Percentiles rank a stretch among this genome's conserved stretches.
phyloP scores from a whole-genome alignment of 2,797 vertebrate genomes.

The Lutra lutra region DNA sequence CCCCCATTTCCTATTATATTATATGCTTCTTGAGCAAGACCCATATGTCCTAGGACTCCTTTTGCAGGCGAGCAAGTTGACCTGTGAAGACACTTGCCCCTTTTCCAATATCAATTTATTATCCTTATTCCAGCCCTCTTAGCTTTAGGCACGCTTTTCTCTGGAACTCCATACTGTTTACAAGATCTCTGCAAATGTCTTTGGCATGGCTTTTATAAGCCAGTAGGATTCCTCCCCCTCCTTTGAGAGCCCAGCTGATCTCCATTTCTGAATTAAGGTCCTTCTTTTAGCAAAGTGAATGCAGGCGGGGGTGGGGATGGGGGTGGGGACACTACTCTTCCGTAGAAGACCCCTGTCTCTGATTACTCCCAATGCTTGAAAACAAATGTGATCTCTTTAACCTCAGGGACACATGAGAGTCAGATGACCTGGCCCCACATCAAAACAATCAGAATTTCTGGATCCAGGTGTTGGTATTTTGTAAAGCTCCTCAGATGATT shows the following conservation, averaged over 20 bases:
- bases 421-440: neutral
- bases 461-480: neutral
- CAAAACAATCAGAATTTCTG: neutral
- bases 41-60: too few species aligned
- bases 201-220: neutral
- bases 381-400: neutral
- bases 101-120: neutral
- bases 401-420: neutral
- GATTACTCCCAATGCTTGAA: neutral
- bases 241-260: neutral
- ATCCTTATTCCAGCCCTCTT: accelerated
- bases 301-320: accelerated
- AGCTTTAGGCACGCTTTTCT: neutral
- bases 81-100: neutral
- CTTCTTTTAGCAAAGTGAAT: neutral
- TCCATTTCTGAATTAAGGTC: neutral
- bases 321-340: neutral
- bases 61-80: neutral
- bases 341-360: neutral
- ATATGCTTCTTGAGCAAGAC: neutral
- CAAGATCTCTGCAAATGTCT: neutral
- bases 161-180: accelerated
- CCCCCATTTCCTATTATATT: neutral
- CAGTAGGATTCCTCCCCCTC: neutral
- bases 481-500: neutral